phyloP scores from a whole-genome alignment of 35 echinoderm and acorn worm genomes.

The Amphiura filiformis region DNA sequence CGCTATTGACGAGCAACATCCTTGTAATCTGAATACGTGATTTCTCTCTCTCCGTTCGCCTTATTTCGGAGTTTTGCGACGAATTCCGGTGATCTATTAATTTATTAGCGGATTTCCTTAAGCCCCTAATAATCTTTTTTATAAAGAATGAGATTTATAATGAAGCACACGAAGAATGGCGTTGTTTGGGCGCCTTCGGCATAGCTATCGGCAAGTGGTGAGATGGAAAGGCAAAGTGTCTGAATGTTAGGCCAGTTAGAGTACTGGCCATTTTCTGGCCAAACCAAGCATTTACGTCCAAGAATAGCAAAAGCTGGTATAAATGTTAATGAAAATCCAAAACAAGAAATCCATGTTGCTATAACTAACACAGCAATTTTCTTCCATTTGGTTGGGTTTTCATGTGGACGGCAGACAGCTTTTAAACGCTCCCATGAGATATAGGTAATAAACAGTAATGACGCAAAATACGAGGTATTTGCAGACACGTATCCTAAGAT shows the following conservation, averaged over 20 bases:
- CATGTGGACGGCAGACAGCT: constrained; percentile 29
- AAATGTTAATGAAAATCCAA: background rate
- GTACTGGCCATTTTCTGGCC: background rate
- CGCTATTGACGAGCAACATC: background rate
- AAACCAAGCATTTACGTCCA: background rate
- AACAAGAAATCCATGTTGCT: background rate
- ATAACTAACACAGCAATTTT: background rate
- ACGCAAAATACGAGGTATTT: constrained; percentile 40
- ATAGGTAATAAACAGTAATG: constrained; percentile 30
- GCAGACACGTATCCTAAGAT: constrained; percentile 35
- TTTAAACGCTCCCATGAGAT: constrained; percentile 47
- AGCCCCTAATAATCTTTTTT: background rate
- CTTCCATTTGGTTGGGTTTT: background rate
- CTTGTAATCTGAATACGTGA: background rate
- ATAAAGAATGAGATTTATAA: background rate
- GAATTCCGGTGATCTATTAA: background rate
- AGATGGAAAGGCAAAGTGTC: background rate
- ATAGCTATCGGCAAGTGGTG: background rate
- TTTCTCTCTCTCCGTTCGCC: background rate
- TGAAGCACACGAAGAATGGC: background rate
- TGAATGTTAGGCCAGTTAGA: background rate
- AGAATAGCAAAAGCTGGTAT: background rate
- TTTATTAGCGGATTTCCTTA: background rate
- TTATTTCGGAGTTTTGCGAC: background rate
- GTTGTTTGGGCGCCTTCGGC: background rate